phyloP scores from a whole-genome alignment of 2,113 vertebrate genomes.

The Notothenia coriiceps region DNA sequence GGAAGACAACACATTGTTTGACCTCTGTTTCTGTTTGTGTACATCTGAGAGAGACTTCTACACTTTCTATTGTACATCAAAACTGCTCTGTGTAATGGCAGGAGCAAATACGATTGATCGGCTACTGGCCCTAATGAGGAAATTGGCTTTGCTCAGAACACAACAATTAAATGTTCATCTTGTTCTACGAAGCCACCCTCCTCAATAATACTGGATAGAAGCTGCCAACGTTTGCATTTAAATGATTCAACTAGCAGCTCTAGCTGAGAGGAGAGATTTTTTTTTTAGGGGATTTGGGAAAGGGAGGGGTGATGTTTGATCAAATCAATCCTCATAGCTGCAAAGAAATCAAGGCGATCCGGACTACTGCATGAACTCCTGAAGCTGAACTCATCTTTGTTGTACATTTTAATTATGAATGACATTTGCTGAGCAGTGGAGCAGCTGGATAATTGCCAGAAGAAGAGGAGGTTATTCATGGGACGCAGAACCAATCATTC shows the following conservation, averaged over 20 bases:
- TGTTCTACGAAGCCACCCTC: slow-evolving; percentile 8
- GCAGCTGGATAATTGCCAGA: slow-evolving; percentile 49
- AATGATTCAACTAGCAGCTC: not conserved
- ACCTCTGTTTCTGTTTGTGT: not conserved
- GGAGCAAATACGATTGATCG: not conserved
- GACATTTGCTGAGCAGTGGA: slow-evolving; percentile 61
- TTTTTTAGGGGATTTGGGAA: not conserved
- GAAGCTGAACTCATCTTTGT: slow-evolving; percentile 53
- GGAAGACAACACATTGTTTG: slow-evolving; percentile 1
- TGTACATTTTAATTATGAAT: slow-evolving; percentile 66
- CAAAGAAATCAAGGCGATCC: slow-evolving; percentile 32
- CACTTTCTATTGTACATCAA: not conserved
- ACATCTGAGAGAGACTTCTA: not conserved
- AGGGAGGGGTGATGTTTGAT: slow-evolving; percentile 27
- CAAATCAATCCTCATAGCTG: slow-evolving; percentile 47
- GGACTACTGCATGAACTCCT: slow-evolving; percentile 38
- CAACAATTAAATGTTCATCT: slow-evolving; percentile 12
- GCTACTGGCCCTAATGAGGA: slow-evolving; percentile 1
- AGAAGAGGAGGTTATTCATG: slow-evolving; percentile 23
- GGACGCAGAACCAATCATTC: slow-evolving; percentile 42
- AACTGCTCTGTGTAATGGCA: not conserved
- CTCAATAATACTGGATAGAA: slow-evolving; percentile 10
- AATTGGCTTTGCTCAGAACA: slow-evolving; percentile 9
- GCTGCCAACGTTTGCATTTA: not conserved
- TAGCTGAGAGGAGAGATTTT: slow-evolving; percentile 1